phyloP scores from a whole-genome alignment of 2,888 invertebrate species.

The Aleiodes alternator region DNA sequence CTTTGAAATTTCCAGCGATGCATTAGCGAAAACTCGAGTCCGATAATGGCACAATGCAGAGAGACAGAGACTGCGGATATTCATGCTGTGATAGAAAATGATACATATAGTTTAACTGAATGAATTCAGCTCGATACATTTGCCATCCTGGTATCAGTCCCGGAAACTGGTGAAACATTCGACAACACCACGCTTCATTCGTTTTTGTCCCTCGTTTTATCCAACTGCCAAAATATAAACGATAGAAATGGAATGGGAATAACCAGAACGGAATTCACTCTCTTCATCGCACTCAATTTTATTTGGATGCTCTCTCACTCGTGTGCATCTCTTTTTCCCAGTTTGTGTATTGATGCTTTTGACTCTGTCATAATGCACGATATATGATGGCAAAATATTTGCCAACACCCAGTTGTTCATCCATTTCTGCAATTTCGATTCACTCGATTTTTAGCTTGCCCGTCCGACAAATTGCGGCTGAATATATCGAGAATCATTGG shows the following conservation, averaged over 20 bases:
- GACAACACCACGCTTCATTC: conserved; percentile 32
- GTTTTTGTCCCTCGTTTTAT: conserved; percentile 11
- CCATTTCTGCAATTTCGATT: conserved; percentile 34
- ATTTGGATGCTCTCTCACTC: conserved; percentile 11
- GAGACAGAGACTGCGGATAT: conserved; percentile 40
- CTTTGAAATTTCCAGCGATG: conserved; percentile 55
- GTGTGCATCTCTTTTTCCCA: neutral
- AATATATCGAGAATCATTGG: conserved; percentile 41
- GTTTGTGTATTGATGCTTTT: conserved; percentile 19
- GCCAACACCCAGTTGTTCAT: conserved; percentile 58
- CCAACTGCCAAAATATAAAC: conserved; percentile 15
- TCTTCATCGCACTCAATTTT: neutral
- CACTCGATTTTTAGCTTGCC: no score
- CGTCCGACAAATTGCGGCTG: conserved; percentile 8
- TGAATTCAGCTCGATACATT: neutral
- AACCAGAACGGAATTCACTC: conserved; percentile 9
- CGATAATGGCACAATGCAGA: conserved; percentile 58
- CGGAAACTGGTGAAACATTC: conserved; percentile 29
- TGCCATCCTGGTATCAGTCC: conserved; percentile 17
- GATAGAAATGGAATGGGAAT: conserved; percentile 1
- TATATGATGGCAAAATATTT: conserved; percentile 71
- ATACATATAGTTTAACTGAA: conserved; percentile 7
- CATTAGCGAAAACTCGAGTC: conserved; percentile 58
- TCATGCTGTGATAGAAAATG: conserved; percentile 27
- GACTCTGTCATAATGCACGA: conserved; percentile 27